Base-by-base conservation (phyloP, 1,140 invertebrate genomes). In the Drosophila tropicalis region DNA sequence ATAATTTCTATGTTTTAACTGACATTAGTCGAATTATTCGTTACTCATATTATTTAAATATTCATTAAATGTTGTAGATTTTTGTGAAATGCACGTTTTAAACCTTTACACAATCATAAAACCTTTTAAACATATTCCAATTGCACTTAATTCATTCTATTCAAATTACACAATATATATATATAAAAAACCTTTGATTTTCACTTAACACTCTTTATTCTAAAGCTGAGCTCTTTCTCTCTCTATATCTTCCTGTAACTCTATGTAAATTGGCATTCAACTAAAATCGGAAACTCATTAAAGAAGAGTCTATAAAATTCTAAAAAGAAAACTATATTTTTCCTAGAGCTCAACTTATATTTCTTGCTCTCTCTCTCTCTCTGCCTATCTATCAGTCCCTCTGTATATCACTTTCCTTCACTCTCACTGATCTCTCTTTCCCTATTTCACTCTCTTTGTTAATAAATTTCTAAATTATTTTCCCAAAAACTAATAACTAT, bases 301-400 rank as follows among this genome's bases (percentile, higher is more conserved):
- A 1, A 41, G 6, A 19, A 13, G 62, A 34, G 15, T 34, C n/a
- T 34, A 17, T 12, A 36, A 29, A 72, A 79, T 44, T 40, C 57
- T 61, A 32, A 56, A 57, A 58, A 19, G 6, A n/a, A 58, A 60
- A 69, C 32, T 64, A 19, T 77, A 40, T 9, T 17, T 55, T 29
- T 62, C 54, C 32, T 55, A 80, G 83, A 83, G 82, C 83, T 86
- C 83, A 86, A 76, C 84, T 85, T 83, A 34, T 44, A 85, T 62
- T 65, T 76, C 70, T 66, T 68, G 76, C 69, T 73, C 76, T 29
- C 22, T 34, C 56, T 36, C 5, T 32, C 57, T 75, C 29, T 80
- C 67, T 62, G 29, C 17, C 57, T 74, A 32, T 70, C 62, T 71
- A 0, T 29, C 29, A 5, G 29, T 29, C 29, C 29, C 29, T 6